Evolutionary conservation across 37 sponge, comb jelly and placozoan species (phyloP), one percentile per base, ranked within the genome.

Genomic region (Corticium candelabrum): DNA sequence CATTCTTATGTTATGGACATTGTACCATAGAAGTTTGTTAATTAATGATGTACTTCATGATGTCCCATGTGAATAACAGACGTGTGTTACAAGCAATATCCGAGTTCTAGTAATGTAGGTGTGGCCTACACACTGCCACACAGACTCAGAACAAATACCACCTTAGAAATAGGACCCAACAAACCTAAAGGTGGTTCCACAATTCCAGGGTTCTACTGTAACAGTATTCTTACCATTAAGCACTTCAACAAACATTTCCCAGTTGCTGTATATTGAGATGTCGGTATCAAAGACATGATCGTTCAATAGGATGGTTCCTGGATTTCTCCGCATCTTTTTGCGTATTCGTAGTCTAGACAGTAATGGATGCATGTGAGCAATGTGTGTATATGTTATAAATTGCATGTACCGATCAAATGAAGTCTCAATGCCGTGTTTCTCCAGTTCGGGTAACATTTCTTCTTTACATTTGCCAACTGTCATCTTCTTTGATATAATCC

Each of bases 311-410:
- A 95, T 57, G 1, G 87, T 85, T 3, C 86, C 86, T 31, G 96
- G 86, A 40, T 78, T 85, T 35, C 84, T 68, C 93, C 90, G 89
- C 35, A 78, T 85, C 77, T 92, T 92, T 82, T 92, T 95, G n/a
- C 96, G 81, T 3, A 95, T 69, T 0, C 95, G 76, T 40, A 91
- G 73, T 40, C 95, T 94, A 80, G 34, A 78, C 11, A 62, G 21
- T 27, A 50, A 50, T 27, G 21, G 62, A 50, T 27, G 62, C 21
- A 50, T 4, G 62, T 11, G 11, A 21, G 62, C 3, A 35, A 36
- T 40, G 62, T 21, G 62, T 27, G 11, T 50, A 50, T 21, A 21
- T 50, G 62, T 50, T 50, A 11, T 27, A 50, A 11, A 32, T 39
- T 0, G 2, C 33, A 29, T 69, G 69, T 36, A 87, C 91, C 84